A percentile compares a stretch with the other conserved stretches of the same genome.
Evolutionary conservation across 2,888 invertebrate species (phyloP).

Genomic region (Acleris sparsana): DNA sequence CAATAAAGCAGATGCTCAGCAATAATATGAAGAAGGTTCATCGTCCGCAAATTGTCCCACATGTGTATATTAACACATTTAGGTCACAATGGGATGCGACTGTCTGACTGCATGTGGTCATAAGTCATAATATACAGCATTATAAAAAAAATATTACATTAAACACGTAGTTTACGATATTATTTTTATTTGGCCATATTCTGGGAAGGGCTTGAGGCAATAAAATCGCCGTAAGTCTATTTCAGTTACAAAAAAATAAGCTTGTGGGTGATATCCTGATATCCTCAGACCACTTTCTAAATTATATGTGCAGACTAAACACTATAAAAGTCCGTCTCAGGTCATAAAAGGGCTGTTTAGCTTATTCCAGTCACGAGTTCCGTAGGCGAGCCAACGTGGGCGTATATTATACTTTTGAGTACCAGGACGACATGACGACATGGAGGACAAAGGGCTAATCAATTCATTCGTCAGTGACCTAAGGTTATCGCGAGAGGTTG

Average conservation of each 20-base stretch:
- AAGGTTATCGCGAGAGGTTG: conserved; percentile 30
- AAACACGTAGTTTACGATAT: too few species aligned
- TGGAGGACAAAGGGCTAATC: conserved; percentile 21
- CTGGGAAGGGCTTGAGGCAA: too few species aligned
- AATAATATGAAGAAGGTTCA: conserved; percentile 45
- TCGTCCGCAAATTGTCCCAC: conserved; percentile 41
- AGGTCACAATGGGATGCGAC: conserved; percentile 49
- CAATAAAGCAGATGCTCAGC: conserved; percentile 27
- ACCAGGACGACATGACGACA: conserved; percentile 24
- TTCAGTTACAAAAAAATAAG: too few species aligned
- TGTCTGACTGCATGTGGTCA: conserved; percentile 35
- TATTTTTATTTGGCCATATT: neutral
- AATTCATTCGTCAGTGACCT: conserved; percentile 20
- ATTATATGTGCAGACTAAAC: too few species aligned
- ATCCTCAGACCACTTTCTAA: too few species aligned
- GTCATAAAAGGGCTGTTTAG: neutral
- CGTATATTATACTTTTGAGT: neutral
- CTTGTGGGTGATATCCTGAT: too few species aligned
- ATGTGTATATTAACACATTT: conserved; percentile 43
- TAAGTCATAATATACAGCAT: too few species aligned
- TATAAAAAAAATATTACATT: too few species aligned
- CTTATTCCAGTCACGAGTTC: conserved; percentile 10
- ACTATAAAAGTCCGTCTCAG: too few species aligned
- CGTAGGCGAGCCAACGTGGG: conserved; percentile 15
- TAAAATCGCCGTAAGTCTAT: too few species aligned